phyloP scores from a whole-genome alignment of 2,888 invertebrate species.

The Drosophila leonis region DNA sequence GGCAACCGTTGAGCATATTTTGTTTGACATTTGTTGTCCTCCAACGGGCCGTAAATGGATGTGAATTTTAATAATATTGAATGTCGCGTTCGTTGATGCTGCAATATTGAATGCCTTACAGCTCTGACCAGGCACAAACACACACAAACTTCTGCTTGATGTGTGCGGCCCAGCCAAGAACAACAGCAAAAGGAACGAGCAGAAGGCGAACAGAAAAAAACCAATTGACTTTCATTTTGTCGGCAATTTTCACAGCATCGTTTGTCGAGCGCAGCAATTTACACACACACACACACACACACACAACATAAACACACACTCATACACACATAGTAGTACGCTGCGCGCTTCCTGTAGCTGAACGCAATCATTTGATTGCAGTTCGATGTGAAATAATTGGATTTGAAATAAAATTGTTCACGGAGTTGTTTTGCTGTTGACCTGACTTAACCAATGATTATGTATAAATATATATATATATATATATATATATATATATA shows the following conservation, averaged over 20 bases:
- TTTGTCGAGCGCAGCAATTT: constrained; percentile 47
- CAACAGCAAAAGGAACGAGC: constrained; percentile 19
- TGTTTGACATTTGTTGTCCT: constrained; percentile 53
- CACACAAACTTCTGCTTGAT: constrained; percentile 32
- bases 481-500: not conserved
- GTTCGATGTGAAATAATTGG: constrained; percentile 82
- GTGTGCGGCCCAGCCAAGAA: constrained; percentile 23
- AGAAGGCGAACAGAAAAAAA: constrained; percentile 25
- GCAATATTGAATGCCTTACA: constrained; percentile 78
- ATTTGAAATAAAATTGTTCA: constrained; percentile 80
- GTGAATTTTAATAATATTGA: constrained; percentile 66
- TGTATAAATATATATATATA: not conserved
- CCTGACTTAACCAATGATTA: constrained; percentile 30
- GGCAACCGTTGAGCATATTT: constrained; percentile 46
- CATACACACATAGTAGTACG: constrained; percentile 11
- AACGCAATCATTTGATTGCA: constrained; percentile 82
- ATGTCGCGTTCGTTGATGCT: constrained; percentile 53
- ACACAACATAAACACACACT: constrained; percentile 11
- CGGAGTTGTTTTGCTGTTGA: constrained; percentile 55
- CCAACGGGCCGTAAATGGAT: constrained; percentile 48
- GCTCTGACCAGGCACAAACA: constrained; percentile 40
- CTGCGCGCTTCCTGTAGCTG: constrained; percentile 70
- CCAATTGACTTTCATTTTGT: constrained; percentile 80
- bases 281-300: constrained; percentile 26
- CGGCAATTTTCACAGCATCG: constrained; percentile 71